Base-by-base conservation (phyloP, 2,888 invertebrate genomes). In the Hydroisotoma schaefferi region DNA sequence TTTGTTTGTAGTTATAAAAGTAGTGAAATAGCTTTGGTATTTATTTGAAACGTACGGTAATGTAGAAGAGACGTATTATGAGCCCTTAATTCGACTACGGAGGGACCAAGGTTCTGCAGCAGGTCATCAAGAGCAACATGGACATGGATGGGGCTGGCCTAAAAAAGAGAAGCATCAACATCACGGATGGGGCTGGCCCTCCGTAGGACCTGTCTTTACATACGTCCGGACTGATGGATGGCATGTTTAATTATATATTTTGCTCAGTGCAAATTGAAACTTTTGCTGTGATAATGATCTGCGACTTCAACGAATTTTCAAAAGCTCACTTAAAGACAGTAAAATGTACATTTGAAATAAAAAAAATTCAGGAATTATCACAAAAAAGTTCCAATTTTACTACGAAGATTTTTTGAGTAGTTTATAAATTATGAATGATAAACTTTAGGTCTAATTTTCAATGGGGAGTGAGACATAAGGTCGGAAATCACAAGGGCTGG, bases 191-290 rank as follows among this genome's bases (percentile, higher is more conserved):
- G 58, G 62, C 6, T 59, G 62, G 62, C 62, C 60, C 26, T 67
- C 70, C 10, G 68, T 70, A 2, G 70, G 70, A 18, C 70, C 70
- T 5, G 70, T 70, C 22, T 70, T 70, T 54, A 70, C 70, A 3
- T 70, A 68, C 55, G 70, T 70, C 27, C 60, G 70, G 2, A 70
- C 70, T 10, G 70, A 70, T 53, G 64, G 67, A 28, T 67, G 67
- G 62, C 28, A 5, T 15, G 28, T 49, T 10, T 5, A n/a, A n/a
- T n/a, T n/a, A n/a, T n/a, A n/a, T n/a, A n/a, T n/a, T n/a, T n/a
- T n/a, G n/a, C n/a, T n/a, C n/a, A n/a, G n/a, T n/a, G n/a, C n/a
- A n/a, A n/a, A n/a, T n/a, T n/a, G n/a, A n/a, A n/a, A n/a, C n/a
- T n/a, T n/a, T n/a, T n/a, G n/a, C n/a, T n/a, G n/a, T n/a, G n/a